A percentile compares a stretch with the other conserved stretches of the same genome.
Evolutionary conservation across 2,113 vertebrate species (phyloP).

Genomic region (Tonatia bakeri): DNA sequence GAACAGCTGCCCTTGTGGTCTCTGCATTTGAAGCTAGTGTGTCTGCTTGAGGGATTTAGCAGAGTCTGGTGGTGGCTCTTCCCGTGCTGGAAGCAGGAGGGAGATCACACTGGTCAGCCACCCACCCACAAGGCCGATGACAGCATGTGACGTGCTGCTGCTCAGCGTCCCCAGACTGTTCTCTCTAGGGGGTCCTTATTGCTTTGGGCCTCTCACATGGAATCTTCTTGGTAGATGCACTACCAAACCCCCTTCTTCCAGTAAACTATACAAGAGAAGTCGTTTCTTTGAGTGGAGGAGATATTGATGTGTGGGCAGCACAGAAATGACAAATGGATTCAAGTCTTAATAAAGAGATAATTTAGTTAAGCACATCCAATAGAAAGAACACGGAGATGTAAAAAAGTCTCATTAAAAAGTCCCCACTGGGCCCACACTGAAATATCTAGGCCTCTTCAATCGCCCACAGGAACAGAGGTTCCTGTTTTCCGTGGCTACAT

Average conservation of each 20-base stretch:
- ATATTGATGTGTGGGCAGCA: constrained; percentile 35
- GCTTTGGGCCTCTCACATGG: constrained; percentile 45
- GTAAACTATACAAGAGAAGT: constrained; percentile 40
- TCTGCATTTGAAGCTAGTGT: constrained; percentile 10
- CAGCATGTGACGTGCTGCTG: not conserved
- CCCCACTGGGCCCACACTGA: not conserved
- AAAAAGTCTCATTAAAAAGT: constrained; percentile 20
- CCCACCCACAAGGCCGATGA: not conserved
- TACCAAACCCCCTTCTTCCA: constrained; percentile 17
- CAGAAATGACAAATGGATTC: constrained; percentile 31
- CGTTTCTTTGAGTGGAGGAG: not conserved
- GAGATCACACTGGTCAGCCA: not conserved
- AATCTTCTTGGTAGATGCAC: not conserved
- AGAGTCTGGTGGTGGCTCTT: not conserved
- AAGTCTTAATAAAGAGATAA: constrained; percentile 27
- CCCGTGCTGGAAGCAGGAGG: not conserved
- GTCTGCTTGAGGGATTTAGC: not conserved
- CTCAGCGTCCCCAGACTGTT: not conserved
- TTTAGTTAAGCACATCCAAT: constrained; percentile 52
- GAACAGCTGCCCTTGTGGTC: constrained; percentile 21
- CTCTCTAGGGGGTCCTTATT: not conserved
- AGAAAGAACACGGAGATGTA: not conserved
- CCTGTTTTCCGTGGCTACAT: constrained; percentile 38
- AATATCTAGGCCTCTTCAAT: constrained; percentile 44
- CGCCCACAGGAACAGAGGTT: constrained; percentile 41